Percentiles rank a stretch among this genome's conserved stretches.
Conservation (phyloP, 1,140 invertebrate species). For the Proctacanthus coquilletti region DNA sequence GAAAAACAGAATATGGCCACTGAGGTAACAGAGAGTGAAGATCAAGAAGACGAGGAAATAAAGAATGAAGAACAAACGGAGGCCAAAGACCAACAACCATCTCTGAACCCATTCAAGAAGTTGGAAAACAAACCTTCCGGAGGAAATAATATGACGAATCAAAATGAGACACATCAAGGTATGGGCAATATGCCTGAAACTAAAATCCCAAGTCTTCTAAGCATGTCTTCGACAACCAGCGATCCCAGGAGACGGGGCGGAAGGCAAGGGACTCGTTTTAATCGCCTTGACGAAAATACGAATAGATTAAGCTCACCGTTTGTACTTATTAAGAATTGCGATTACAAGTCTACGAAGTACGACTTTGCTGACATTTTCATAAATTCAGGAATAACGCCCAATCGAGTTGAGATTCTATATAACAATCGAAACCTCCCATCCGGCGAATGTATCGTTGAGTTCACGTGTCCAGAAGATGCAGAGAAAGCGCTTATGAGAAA, state of each 20-base stretch:
- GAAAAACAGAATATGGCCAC: slow-evolving; percentile 28
- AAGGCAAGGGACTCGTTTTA: not conserved
- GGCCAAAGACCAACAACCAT: slow-evolving; percentile 9
- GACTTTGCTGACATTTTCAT: slow-evolving; percentile 70
- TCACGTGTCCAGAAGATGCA: slow-evolving; percentile 50
- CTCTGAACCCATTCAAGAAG: too few species aligned
- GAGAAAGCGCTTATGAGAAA: slow-evolving; percentile 53
- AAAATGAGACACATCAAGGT: not conserved
- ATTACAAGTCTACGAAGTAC: slow-evolving; percentile 51
- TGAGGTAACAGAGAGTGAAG: slow-evolving; percentile 9
- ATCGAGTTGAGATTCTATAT: slow-evolving; percentile 60
- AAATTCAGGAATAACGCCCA: slow-evolving; percentile 55
- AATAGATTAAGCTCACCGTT: slow-evolving; percentile 30
- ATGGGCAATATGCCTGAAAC: too few species aligned
- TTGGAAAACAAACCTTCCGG: not conserved
- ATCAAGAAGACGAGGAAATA: slow-evolving; percentile 22
- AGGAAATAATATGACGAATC: not conserved
- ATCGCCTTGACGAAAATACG: not conserved
- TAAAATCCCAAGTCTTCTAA: too few species aligned
- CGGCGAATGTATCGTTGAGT: slow-evolving; percentile 78
- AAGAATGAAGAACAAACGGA: slow-evolving; percentile 18
- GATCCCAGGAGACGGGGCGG: not conserved
- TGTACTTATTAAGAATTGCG: slow-evolving; percentile 58
- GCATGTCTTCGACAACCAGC: too few species aligned
- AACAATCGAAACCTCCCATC: slow-evolving; percentile 49